phyloP scores from a whole-genome alignment of 2,113 vertebrate genomes.

The Camelus dromedarius region DNA sequence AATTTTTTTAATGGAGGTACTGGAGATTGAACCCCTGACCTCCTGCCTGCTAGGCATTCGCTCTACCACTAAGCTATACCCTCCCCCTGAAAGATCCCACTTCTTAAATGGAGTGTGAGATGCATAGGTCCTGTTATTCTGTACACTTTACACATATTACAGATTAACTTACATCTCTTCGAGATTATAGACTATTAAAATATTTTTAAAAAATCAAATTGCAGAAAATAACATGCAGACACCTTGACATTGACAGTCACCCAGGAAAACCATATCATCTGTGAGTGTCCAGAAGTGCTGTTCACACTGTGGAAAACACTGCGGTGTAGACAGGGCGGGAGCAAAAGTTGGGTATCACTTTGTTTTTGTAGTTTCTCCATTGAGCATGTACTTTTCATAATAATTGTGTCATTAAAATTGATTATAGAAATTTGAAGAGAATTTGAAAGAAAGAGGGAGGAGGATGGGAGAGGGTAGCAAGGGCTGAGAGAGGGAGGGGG shows the following conservation, averaged over 20 bases:
- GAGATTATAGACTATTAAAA: neutral
- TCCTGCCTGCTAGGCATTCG: no score
- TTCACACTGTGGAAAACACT: neutral
- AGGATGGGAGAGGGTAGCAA: accelerated
- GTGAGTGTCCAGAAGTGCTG: neutral
- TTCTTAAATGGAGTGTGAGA: neutral
- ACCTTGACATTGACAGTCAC: neutral
- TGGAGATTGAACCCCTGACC: no score
- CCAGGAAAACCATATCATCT: neutral
- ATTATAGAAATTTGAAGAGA: neutral
- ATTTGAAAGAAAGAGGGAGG: neutral
- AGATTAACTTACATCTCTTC: neutral
- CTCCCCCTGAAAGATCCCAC: neutral
- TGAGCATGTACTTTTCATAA: neutral
- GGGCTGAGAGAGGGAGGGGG: accelerated
- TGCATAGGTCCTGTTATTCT: neutral
- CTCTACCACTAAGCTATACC: no score
- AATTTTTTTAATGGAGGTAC: no score
- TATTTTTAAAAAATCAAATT: neutral
- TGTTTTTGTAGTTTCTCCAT: neutral
- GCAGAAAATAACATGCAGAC: neutral
- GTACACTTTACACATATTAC: neutral
- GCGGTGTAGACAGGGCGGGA: neutral
- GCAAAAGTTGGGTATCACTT: neutral
- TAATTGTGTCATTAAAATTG: neutral